Base-by-base conservation (phyloP, 2,113 vertebrate species). In the Sitta europaea region DNA sequence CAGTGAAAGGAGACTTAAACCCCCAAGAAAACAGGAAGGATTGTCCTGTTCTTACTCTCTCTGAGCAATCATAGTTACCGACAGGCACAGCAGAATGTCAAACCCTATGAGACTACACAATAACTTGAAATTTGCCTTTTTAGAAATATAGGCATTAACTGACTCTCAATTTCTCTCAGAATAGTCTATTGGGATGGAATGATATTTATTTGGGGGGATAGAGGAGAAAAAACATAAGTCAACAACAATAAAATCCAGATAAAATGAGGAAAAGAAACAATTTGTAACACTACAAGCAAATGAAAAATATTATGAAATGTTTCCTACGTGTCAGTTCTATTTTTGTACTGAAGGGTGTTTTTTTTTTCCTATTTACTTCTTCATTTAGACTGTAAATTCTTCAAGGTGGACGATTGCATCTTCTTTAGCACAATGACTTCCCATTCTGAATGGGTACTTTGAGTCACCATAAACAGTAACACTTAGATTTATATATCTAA, bases 291-390 rank as follows among this genome's bases (percentile, higher is more conserved):
- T 31, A 72, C 8, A 35, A 84, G 27, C 1, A 55, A 59, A 62
- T 31, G 1, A 71, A 59, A 91, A 89, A n/a, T 19, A 11, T 25
- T 45, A 43, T 11, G 20, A 73, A 85, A 24, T 7, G 2, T 65
- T 84, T 57, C 38, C 14, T 67, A 45, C 3, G 7, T 31, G 10
- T 78, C 25, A 74, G 38, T 55, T 65, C 47, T 55, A 17, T 9
- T 55, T 94, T 79, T 55, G 7, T 54, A 24, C 5, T 47, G n/a
- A 72, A 12, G 7, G 6, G 2, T 33, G 1, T 1, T 0, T 35
- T 55, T 57, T 65, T 63, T 59, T 43, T 8, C 25, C 27, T 78
- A 31, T 79, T 82, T 78, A 67, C 19, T n/a, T 88, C 12, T 54
- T 40, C 12, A 81, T 29, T 70, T 67, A 70, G 16, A 68, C 58